These are phyloP conservation scores for Paramacrobiotus metropolitanus DNA, from an alignment of 1,140 invertebrate genomes.

Conservation along the genomic window DNA sequence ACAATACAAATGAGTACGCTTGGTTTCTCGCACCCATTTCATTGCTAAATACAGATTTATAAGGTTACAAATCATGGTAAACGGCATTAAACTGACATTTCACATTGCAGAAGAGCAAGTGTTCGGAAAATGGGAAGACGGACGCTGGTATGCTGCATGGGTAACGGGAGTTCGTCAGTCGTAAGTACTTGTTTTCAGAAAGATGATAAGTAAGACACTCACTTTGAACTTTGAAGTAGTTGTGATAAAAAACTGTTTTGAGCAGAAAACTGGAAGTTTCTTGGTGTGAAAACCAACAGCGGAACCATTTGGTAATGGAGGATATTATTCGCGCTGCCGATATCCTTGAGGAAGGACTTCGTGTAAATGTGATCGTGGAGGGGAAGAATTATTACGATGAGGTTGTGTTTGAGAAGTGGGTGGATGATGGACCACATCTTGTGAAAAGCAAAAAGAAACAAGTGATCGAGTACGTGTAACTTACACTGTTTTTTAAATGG, in stretches of 20 bases:
- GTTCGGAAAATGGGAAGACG: not conserved
- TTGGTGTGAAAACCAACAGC: not conserved
- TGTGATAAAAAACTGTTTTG: no score
- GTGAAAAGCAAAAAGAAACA: not conserved
- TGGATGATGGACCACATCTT: not conserved
- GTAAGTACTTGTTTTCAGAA: not conserved
- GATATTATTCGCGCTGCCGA: not conserved
- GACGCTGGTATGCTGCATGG: not conserved
- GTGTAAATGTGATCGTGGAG: not conserved
- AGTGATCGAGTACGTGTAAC: not conserved
- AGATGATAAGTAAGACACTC: not conserved
- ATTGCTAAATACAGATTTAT: no score
- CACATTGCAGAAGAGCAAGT: not conserved
- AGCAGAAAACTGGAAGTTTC: not conserved
- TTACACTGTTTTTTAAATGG: not conserved
- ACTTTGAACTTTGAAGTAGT: no score
- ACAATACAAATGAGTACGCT: no score
- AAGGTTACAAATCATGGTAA: no score
- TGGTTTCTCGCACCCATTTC: no score
- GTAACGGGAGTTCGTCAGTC: not conserved
- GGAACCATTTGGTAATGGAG: not conserved
- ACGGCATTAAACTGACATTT: no score
- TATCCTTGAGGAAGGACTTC: not conserved
- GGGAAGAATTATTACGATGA: constrained; percentile 1
- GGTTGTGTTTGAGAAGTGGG: not conserved